A percentile compares a stretch with the other conserved stretches of the same genome.
These are phyloP conservation scores for Chloroceryle amazona DNA, from an alignment of 2,797 vertebrate species.

Conservation along the genomic window DNA sequence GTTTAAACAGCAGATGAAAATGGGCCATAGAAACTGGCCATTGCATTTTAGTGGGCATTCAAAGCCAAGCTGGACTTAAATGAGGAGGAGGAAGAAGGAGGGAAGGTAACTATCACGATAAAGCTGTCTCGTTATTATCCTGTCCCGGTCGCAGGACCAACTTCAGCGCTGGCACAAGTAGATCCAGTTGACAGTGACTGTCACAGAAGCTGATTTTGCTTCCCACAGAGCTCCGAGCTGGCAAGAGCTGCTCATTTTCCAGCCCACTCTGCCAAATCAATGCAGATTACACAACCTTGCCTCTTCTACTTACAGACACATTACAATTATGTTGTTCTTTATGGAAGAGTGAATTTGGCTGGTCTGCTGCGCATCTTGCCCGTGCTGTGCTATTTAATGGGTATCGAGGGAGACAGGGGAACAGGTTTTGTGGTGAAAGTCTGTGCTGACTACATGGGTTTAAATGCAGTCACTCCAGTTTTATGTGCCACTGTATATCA, in stretches of 20 bases:
- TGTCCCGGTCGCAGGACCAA: neutral
- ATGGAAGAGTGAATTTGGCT: constrained; percentile 46
- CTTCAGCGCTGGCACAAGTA: neutral
- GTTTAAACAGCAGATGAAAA: neutral
- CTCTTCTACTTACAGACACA: constrained; percentile 24
- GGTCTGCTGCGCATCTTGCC: constrained; percentile 24
- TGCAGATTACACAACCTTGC: constrained; percentile 64
- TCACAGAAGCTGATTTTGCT: constrained; percentile 48
- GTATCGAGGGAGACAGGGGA: neutral
- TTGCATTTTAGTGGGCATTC: neutral
- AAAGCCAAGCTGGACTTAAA: neutral
- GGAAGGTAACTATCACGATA: neutral
- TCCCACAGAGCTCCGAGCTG: constrained; percentile 56
- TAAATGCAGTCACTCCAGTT: neutral
- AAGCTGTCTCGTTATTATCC: neutral
- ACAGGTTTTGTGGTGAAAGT: constrained; percentile 7
- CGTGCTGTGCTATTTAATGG: neutral
- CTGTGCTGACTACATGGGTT: neutral
- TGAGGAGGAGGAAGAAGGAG: neutral
- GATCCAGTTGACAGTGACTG: neutral
- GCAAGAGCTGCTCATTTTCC: constrained; percentile 56
- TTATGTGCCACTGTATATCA: neutral
- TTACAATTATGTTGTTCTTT: constrained; percentile 47
- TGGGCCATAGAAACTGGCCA: neutral
- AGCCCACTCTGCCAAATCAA: constrained; percentile 62